A percentile compares a stretch with the other conserved stretches of the same genome.
These are phyloP conservation scores for Perodicticus potto DNA, from an alignment of 2,797 vertebrate species.

Conservation along the genomic window DNA sequence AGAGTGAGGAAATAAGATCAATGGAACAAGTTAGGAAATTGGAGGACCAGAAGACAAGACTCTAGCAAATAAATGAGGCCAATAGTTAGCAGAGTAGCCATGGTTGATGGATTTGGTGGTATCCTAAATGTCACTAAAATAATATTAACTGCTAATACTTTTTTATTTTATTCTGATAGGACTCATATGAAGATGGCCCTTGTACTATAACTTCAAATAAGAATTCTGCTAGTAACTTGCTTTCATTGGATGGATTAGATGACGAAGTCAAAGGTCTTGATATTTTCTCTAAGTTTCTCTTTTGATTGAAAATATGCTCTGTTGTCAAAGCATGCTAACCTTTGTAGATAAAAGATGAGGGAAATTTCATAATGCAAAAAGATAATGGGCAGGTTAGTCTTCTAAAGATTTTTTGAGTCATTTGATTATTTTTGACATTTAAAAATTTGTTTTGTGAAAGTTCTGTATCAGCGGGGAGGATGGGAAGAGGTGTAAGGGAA, in stretches of 20 bases:
- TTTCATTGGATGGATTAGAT: constrained; percentile 89
- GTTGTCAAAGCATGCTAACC: constrained; percentile 61
- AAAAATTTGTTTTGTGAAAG: constrained; percentile 35
- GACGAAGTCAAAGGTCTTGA: constrained; percentile 91
- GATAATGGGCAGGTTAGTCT: constrained; percentile 17
- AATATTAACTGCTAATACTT: constrained; percentile 63
- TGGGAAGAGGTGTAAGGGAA: too few relatives aligned
- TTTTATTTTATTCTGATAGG: constrained; percentile 88
- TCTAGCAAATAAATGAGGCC: constrained; percentile 42
- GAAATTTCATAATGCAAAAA: constrained; percentile 45
- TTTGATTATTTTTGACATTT: constrained; percentile 42
- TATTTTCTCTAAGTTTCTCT: constrained; percentile 72
- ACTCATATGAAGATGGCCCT: constrained; percentile 90
- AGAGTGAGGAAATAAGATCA: neutral
- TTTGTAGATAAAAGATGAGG: constrained; percentile 54
- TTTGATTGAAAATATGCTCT: constrained; percentile 63
- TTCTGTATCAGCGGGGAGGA: neutral
- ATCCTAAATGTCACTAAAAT: constrained; percentile 8
- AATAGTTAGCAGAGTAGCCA: neutral
- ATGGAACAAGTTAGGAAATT: constrained; percentile 27
- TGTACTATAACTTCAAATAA: constrained; percentile 87
- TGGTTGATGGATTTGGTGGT: constrained; percentile 43
- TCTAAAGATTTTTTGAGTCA: constrained; percentile 48
- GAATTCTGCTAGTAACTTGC: constrained; percentile 89
- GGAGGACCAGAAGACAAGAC: neutral